Base-by-base conservation (phyloP, 2,888 invertebrate genomes). In the Noctua pronuba region DNA sequence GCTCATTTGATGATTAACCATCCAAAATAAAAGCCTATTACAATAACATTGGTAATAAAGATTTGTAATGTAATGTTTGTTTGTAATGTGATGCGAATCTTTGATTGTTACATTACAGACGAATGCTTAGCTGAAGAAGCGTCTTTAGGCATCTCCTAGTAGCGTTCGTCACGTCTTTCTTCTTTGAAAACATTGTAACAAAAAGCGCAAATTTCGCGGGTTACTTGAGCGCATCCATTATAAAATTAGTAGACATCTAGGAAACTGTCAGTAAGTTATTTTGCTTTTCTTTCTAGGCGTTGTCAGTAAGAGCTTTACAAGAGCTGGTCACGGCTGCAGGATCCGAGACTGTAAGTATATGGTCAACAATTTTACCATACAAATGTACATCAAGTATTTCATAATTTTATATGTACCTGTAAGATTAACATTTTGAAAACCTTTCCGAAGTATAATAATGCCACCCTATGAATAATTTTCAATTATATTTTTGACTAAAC, bases 291-390 rank as follows among this genome's bases (percentile, higher is more conserved):
- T 86, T 91, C 64, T 92, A 97, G 97, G 99, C 99, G 44, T 97
- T 99, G 86, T 99, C 99, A 86, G 99, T 99, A 79, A 98, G 99
- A 93, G 99, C 99, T 83, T 97, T 99, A 77, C 99, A 99, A 96
- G 99, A 99, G 96, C 97, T 99, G 95, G 99, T 99, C 85, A 99
- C 99, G 31, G 99, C 99, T 7, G 98, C 99, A 44, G 98, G 98
- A 80, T 98, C 98, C 70, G 99, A 99, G 97, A 98, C 99, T 97
- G 99, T 99, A 98, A 98, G 98, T 97, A 91, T 55, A 24, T 64
- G 0, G 28, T 4, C 2, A 71, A 41, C 11, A 24, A 38, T n/a
- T 6, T 64, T 6, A 21, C 65, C 24, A 44, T 35, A 16, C 75
- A 38, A 71, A 80, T 82, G 81, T 83, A 81, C 60, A 83, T 83